Evolutionary conservation across 2,113 vertebrate species (phyloP).

Genomic region (Chascanopsetta lugubris): DNA sequence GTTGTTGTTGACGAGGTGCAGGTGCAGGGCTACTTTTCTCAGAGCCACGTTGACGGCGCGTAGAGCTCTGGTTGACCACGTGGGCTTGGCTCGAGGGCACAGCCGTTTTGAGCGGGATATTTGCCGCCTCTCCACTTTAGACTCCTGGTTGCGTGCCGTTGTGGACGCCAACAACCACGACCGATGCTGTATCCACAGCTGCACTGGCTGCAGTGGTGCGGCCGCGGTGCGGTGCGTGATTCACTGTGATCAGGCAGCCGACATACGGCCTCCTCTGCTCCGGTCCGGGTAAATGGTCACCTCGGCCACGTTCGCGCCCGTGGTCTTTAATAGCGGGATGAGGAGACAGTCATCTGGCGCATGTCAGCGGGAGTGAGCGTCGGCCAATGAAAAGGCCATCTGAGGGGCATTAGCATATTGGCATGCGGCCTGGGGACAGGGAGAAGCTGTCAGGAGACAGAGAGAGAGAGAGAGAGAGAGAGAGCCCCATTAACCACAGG

Average conservation of each 20-base stretch:
- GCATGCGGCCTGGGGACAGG: slow-evolving; percentile 68
- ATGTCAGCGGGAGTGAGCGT: slow-evolving; percentile 38
- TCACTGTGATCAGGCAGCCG: slow-evolving; percentile 51
- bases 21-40: not conserved
- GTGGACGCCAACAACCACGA: not conserved
- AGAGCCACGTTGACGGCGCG: too few species aligned
- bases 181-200: not conserved
- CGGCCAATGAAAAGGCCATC: slow-evolving; percentile 68
- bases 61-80: too few species aligned
- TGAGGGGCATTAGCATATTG: slow-evolving; percentile 62
- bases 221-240: slow-evolving; percentile 18
- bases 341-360: slow-evolving; percentile 45
- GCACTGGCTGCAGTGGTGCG: not conserved
- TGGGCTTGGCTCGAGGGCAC: slow-evolving; percentile 9
- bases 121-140: not conserved
- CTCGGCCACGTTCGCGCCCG: slow-evolving; percentile 36
- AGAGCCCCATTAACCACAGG: slow-evolving; percentile 83
- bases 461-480: too few species aligned
- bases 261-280: slow-evolving; percentile 58
- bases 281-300: slow-evolving; percentile 44
- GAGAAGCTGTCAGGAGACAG: slow-evolving; percentile 81
- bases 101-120: not conserved
- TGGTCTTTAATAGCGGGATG: slow-evolving; percentile 38
- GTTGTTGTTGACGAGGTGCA: too few species aligned
- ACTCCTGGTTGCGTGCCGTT: not conserved